A percentile compares a stretch with the other conserved stretches of the same genome.
phyloP scores from a whole-genome alignment of 2,113 vertebrate genomes.

The Tachuris rubrigastra region DNA sequence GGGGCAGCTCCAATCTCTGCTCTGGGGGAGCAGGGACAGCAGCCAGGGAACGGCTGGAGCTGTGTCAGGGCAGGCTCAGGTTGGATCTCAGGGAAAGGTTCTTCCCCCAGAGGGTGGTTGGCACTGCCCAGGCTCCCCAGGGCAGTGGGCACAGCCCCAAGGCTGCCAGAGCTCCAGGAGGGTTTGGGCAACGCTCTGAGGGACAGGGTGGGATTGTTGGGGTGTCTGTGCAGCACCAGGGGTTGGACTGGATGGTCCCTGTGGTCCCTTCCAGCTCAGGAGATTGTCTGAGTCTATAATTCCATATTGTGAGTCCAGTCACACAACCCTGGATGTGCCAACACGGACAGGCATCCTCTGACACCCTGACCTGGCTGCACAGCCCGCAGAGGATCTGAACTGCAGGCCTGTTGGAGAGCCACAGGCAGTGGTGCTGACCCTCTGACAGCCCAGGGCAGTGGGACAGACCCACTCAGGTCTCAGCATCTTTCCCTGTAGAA shows the following conservation, averaged over 20 bases:
- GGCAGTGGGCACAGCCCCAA: background rate
- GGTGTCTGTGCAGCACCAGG: background rate
- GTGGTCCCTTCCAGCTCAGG: background rate
- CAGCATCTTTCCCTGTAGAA: background rate
- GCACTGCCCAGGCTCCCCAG: background rate
- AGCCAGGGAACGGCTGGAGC: background rate
- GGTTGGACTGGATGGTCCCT: fast-evolving
- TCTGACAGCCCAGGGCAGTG: background rate
- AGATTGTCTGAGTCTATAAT: fast-evolving
- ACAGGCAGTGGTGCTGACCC: background rate
- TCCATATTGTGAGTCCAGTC: background rate
- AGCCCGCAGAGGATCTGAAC: fast-evolving
- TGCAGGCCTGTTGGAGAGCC: background rate
- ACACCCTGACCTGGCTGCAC: fast-evolving
- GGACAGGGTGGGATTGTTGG: background rate
- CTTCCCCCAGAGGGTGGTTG: background rate
- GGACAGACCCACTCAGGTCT: background rate
- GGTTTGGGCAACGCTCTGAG: background rate
- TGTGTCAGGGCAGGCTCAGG: background rate
- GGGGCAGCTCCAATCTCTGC: background rate
- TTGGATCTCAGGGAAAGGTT: background rate
- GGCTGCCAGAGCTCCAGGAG: background rate
- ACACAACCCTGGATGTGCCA: background rate
- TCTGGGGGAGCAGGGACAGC: background rate
- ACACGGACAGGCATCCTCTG: fast-evolving